Evolutionary conservation across 2,113 vertebrate species (phyloP).

Genomic region (Oreochromis tanganicae): DNA sequence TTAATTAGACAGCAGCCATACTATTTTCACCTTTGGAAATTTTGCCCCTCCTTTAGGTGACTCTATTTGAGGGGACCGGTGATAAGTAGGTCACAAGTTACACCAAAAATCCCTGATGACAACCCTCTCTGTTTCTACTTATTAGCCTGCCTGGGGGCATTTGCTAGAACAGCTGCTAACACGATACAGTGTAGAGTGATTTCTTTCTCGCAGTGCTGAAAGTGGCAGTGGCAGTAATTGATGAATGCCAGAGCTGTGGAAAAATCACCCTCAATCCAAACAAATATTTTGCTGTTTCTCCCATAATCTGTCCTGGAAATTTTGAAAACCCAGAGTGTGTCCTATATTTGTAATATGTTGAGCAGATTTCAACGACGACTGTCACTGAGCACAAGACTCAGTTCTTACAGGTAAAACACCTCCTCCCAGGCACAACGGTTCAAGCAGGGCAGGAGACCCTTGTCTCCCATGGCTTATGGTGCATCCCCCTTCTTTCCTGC

Average conservation of each 20-base stretch:
- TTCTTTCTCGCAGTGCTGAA: neutral
- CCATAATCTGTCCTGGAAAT: slow-evolving; percentile 42
- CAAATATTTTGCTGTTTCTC: slow-evolving; percentile 44
- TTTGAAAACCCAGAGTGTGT: slow-evolving; percentile 59
- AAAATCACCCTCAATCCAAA: slow-evolving; percentile 52
- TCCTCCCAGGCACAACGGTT: neutral
- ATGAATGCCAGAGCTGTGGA: slow-evolving; percentile 65
- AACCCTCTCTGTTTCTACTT: neutral
- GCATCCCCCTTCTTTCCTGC: slow-evolving; percentile 14
- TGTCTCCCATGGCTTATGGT: neutral
- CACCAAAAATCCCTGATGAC: neutral
- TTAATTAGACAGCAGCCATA: slow-evolving; percentile 1
- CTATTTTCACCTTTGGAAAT: neutral
- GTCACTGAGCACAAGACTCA: slow-evolving; percentile 71
- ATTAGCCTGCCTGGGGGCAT: neutral
- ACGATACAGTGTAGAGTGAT: neutral
- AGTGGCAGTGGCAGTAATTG: neutral
- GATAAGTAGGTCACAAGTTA: neutral
- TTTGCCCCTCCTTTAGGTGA: neutral
- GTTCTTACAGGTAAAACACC: slow-evolving; percentile 77
- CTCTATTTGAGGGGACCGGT: neutral
- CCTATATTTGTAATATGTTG: slow-evolving; percentile 80
- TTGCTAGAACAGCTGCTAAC: neutral
- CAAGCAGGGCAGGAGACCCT: neutral
- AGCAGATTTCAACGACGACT: slow-evolving; percentile 73